These are phyloP conservation scores for Gymnobelideus leadbeateri DNA, from an alignment of 2,113 vertebrate species.

Conservation along the genomic window DNA sequence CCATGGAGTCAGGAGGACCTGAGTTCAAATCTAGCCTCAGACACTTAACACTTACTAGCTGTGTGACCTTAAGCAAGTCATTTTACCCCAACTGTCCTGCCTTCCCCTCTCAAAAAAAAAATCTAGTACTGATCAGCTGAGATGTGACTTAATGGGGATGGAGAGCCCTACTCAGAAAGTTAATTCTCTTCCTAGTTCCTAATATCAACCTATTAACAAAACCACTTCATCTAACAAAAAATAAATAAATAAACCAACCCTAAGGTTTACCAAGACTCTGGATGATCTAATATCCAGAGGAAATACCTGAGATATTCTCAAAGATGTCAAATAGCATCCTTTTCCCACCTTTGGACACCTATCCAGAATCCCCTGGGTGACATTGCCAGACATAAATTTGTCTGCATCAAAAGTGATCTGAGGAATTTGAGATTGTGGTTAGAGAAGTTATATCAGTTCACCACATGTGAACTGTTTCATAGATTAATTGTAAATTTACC, in stretches of 20 bases:
- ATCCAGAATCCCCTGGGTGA: not conserved
- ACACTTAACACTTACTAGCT: too few species aligned
- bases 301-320: not conserved
- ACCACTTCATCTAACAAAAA: not conserved
- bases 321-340: not conserved
- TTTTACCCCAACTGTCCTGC: too few species aligned
- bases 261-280: not conserved
- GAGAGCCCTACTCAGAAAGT: not conserved
- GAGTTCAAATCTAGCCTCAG: too few species aligned
- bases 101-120: not conserved
- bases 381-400: not conserved
- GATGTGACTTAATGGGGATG: not conserved
- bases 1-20: too few species aligned
- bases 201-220: not conserved
- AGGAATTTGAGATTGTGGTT: not conserved
- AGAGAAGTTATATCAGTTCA: not conserved
- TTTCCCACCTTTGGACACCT: not conserved
- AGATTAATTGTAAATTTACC: not conserved
- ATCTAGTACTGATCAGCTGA: not conserved
- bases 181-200: not conserved
- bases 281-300: not conserved
- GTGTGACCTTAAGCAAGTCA: too few species aligned
- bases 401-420: not conserved
- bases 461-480: not conserved
- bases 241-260: not conserved